phyloP scores from a whole-genome alignment of 2,888 invertebrate genomes.

The Limnephilus lunatus region DNA sequence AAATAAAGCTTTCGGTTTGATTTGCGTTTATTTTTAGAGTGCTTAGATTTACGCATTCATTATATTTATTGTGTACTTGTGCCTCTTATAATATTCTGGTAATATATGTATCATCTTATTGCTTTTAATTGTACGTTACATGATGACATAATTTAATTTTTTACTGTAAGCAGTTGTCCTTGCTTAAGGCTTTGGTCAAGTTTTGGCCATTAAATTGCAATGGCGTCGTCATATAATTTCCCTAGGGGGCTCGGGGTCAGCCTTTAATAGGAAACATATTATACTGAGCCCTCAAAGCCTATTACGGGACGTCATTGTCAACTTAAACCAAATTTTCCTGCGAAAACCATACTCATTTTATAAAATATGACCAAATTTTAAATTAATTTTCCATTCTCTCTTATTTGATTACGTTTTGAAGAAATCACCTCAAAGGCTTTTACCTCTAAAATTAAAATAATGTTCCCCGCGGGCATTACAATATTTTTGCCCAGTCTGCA shows the following conservation, averaged over 20 bases:
- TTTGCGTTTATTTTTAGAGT: no score
- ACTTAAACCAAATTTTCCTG: neutral
- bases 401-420: neutral
- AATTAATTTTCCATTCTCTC: neutral
- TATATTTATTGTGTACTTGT: neutral
- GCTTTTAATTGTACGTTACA: neutral
- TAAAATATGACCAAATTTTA: neutral
- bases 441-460: neutral
- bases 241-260: slow-evolving; percentile 29
- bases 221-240: slow-evolving; percentile 45
- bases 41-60: no score
- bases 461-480: neutral
- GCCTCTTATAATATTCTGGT: neutral
- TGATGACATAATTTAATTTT: neutral
- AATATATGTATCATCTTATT: neutral
- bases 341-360: neutral
- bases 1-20: no score
- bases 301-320: slow-evolving; percentile 47
- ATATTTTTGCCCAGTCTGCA: no score
- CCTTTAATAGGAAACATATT: slow-evolving; percentile 4
- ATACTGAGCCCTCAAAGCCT: slow-evolving; percentile 44
- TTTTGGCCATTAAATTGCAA: slow-evolving; percentile 31
- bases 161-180: neutral
- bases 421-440: neutral
- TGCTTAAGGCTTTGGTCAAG: neutral